Conservation (phyloP, 2,113 vertebrate genomes). For the Raphicerus campestris region DNA sequence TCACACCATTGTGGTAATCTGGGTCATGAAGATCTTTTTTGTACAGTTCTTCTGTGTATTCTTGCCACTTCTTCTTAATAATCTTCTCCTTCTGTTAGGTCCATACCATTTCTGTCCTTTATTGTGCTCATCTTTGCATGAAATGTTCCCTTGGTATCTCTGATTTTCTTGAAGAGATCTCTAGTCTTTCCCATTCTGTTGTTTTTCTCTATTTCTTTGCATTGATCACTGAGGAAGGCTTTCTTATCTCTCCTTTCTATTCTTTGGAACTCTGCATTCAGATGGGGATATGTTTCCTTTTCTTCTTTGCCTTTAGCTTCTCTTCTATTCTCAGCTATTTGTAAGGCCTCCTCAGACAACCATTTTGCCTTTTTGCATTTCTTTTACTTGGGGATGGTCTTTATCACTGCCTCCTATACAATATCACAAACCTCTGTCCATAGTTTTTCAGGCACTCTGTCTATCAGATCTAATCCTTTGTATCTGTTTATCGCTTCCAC, state of each 20-base stretch:
- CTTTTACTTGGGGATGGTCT: neutral
- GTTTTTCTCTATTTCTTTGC: neutral
- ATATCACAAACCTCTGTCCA: neutral
- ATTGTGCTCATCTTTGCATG: neutral
- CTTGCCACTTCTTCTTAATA: neutral
- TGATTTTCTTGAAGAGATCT: neutral
- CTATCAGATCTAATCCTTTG: neutral
- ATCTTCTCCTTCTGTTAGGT: neutral
- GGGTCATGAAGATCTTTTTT: neutral
- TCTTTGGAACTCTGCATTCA: neutral
- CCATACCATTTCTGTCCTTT: neutral
- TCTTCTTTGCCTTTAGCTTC: neutral
- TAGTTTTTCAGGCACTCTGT: neutral
- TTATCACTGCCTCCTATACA: neutral
- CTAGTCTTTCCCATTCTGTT: neutral
- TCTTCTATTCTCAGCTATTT: neutral
- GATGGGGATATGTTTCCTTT: neutral
- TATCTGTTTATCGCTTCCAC: neutral
- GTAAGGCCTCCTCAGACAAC: neutral
- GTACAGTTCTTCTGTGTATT: neutral
- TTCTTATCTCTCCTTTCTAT: neutral
- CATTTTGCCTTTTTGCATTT: neutral
- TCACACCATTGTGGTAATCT: neutral
- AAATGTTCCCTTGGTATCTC: neutral
- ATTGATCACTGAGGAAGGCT: neutral